These are phyloP conservation scores for Limnephilus rhombicus DNA, from an alignment of 2,888 invertebrate species.

Conservation along the genomic window DNA sequence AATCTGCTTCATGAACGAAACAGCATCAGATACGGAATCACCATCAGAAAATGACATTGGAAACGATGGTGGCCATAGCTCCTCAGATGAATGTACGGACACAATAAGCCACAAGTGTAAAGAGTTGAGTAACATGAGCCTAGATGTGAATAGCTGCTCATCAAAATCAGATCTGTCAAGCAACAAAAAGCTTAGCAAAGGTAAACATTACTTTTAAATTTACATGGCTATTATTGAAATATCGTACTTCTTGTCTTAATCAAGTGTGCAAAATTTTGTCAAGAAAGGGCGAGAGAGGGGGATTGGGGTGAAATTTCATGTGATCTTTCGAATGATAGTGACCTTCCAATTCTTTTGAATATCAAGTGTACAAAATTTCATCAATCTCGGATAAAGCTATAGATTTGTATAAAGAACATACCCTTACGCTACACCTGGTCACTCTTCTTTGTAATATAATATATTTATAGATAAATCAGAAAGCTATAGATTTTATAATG, in stretches of 20 bases:
- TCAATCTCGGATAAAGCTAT: too few relatives aligned
- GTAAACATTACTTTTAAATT: slow-evolving; percentile 10
- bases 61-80: slow-evolving; percentile 7
- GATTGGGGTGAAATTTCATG: too few relatives aligned
- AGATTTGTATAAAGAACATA: too few relatives aligned
- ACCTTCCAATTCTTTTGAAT: too few relatives aligned
- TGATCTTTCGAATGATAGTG: too few relatives aligned
- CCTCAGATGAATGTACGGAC: neutral
- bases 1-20: slow-evolving; percentile 97
- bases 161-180: neutral
- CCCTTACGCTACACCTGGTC: too few relatives aligned
- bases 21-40: slow-evolving; percentile 90
- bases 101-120: slow-evolving; percentile 34
- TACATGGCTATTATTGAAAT: neutral
- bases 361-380: too few relatives aligned
- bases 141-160: neutral
- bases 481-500: neutral
- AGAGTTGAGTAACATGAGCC: slow-evolving; percentile 8
- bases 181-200: slow-evolving; percentile 23
- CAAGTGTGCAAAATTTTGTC: too few relatives aligned
- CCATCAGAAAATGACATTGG: slow-evolving; percentile 79
- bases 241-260: neutral
- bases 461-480: neutral
- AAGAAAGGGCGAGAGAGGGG: too few relatives aligned
- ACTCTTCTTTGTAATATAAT: too few relatives aligned